Evolutionary conservation across 2,888 invertebrate species (phyloP).

Genomic region (Melinopterus prodromus): DNA sequence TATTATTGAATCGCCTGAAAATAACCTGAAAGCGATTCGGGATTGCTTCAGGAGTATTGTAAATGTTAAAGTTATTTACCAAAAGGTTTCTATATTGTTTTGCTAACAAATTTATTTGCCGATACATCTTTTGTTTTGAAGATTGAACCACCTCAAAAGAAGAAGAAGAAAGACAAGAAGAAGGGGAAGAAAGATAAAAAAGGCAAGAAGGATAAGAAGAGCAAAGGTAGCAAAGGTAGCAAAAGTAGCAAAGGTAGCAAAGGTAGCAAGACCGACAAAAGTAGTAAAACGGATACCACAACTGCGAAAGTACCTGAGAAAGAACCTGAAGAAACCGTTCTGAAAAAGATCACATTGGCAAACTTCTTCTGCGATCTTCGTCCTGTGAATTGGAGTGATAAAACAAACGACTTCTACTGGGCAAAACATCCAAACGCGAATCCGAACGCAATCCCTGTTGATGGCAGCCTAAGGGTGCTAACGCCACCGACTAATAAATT

Average conservation of each 20-base stretch:
- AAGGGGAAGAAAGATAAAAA: slow-evolving; percentile 52
- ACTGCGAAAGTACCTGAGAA: slow-evolving; percentile 13
- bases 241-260: slow-evolving; percentile 32
- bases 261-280: slow-evolving; percentile 35
- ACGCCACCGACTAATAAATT: background rate
- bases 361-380: slow-evolving; percentile 62
- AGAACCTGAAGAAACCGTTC: slow-evolving; percentile 48
- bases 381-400: slow-evolving; percentile 65
- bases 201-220: slow-evolving; percentile 39
- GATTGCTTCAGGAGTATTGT: slow-evolving; percentile 66
- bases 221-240: slow-evolving; percentile 33
- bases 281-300: slow-evolving; percentile 21
- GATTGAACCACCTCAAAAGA: slow-evolving; percentile 47
- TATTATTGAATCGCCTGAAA: slow-evolving; percentile 60
- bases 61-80: slow-evolving; percentile 63
- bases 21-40: slow-evolving; percentile 62
- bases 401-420: slow-evolving; percentile 67
- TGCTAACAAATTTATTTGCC: slow-evolving; percentile 20
- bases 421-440: slow-evolving; percentile 57
- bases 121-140: background rate
- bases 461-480: slow-evolving; percentile 52
- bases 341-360: slow-evolving; percentile 59
- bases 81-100: slow-evolving; percentile 58
- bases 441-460: slow-evolving; percentile 52
- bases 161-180: slow-evolving; percentile 37